Conservation (phyloP, 2,797 vertebrate genomes). For the Mus minutoides region DNA sequence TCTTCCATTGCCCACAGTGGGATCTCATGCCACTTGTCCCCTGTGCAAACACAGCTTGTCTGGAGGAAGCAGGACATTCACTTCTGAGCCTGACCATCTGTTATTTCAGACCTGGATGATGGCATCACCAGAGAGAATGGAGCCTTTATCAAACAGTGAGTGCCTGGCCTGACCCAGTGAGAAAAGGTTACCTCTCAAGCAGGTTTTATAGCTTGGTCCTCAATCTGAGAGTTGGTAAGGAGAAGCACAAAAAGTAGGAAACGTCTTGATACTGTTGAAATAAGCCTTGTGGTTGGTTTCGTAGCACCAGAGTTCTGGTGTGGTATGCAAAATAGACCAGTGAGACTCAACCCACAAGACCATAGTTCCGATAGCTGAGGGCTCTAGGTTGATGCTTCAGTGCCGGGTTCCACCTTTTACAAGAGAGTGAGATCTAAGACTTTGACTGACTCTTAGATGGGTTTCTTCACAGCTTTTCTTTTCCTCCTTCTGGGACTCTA, state of each 20-base stretch:
- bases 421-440: background rate
- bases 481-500: constrained; percentile 13
- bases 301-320: background rate
- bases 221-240: constrained; percentile 7
- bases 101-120: constrained; percentile 58
- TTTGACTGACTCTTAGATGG: background rate
- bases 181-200: constrained; percentile 67
- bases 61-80: constrained; percentile 64
- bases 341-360: background rate
- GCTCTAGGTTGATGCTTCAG: background rate
- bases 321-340: background rate
- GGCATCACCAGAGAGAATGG: constrained; percentile 17
- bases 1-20: background rate
- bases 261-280: constrained; percentile 45
- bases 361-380: background rate
- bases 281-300: constrained; percentile 55
- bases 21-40: background rate
- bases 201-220: constrained; percentile 69
- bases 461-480: background rate
- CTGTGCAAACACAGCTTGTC: constrained; percentile 64
- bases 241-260: constrained; percentile 9
- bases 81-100: constrained; percentile 74
- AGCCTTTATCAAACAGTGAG: constrained; percentile 77
- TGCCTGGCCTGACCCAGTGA: constrained; percentile 39
- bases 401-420: background rate